phyloP scores from a whole-genome alignment of 2,888 invertebrate species.

The Synergus itoensis region DNA sequence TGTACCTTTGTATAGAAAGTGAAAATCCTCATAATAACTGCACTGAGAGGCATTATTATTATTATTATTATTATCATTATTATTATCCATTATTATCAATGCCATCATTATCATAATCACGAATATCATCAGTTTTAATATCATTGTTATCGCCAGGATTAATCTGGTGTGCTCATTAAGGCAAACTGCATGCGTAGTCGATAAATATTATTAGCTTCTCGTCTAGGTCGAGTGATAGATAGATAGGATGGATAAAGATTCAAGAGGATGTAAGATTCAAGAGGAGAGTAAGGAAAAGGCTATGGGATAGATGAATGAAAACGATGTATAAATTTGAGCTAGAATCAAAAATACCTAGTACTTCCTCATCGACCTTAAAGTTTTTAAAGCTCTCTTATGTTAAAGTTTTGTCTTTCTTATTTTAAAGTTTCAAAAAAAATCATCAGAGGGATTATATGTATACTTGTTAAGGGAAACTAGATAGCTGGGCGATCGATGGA shows the following conservation, averaged over 20 bases:
- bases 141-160: not conserved
- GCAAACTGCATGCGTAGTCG: not conserved
- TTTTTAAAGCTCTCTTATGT: no score
- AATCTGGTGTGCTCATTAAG: not conserved
- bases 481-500: conserved; percentile 44
- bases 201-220: conserved; percentile 6
- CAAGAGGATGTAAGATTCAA: not conserved
- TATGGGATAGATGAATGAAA: no score
- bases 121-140: not conserved
- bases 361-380: no score
- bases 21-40: not conserved
- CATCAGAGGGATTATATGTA: no score
- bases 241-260: not conserved
- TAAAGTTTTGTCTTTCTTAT: no score
- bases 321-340: no score
- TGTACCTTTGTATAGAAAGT: conserved; percentile 78
- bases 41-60: not conserved
- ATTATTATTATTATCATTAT: no score
- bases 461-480: not conserved
- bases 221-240: conserved; percentile 10
- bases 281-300: no score
- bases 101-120: not conserved
- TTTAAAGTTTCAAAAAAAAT: no score
- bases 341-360: no score
- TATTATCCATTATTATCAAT: not conserved